These are phyloP conservation scores for Gila orcuttii DNA, from an alignment of 2,113 vertebrate genomes.

Conservation along the genomic window DNA sequence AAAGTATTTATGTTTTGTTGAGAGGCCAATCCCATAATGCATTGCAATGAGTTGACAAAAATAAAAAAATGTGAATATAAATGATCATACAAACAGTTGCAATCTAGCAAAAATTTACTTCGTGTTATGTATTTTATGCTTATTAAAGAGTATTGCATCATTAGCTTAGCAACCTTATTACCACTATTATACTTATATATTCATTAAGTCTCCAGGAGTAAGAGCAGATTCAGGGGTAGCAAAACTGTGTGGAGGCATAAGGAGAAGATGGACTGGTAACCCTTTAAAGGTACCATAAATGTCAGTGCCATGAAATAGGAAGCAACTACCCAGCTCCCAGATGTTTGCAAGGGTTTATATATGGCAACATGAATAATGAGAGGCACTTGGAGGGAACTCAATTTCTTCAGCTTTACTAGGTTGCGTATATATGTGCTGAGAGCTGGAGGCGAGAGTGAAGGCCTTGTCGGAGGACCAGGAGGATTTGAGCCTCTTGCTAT, in stretches of 20 bases:
- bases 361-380: slow-evolving; percentile 54
- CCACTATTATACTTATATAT: neutral
- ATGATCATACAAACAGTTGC: too few species aligned
- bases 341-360: slow-evolving; percentile 45
- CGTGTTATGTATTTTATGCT: too few species aligned
- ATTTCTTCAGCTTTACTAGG: slow-evolving; percentile 48
- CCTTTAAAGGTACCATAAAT: slow-evolving; percentile 40
- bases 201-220: neutral
- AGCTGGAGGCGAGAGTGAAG: slow-evolving; percentile 40
- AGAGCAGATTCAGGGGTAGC: neutral
- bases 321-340: slow-evolving; percentile 37
- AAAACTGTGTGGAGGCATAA: slow-evolving; percentile 9
- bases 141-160: too few species aligned
- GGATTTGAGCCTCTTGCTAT: slow-evolving; percentile 33
- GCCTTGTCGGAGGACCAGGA: slow-evolving; percentile 43
- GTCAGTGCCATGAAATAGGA: slow-evolving; percentile 40
- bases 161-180: too few species aligned
- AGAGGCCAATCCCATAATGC: too few species aligned
- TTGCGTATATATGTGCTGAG: slow-evolving; percentile 48
- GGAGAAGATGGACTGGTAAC: slow-evolving; percentile 20
- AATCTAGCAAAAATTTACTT: too few species aligned
- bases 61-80: too few species aligned
- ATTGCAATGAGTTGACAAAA: too few species aligned
- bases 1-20: too few species aligned
- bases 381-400: slow-evolving; percentile 46